These are phyloP conservation scores for Eidolon helvum DNA, from an alignment of 2,113 vertebrate genomes.

Conservation along the genomic window DNA sequence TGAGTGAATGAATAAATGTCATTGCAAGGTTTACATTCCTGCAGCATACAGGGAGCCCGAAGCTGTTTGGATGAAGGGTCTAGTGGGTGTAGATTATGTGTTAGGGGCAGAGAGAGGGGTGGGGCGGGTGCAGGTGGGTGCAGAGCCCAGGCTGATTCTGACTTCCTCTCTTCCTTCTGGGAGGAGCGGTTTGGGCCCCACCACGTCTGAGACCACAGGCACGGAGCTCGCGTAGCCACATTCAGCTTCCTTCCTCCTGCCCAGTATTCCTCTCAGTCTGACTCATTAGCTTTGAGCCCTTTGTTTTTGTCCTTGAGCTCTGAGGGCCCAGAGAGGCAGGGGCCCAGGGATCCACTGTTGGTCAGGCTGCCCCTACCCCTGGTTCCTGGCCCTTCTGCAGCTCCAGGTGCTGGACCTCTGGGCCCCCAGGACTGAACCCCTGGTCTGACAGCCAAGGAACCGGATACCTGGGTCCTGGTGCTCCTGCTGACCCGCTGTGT, in stretches of 20 bases:
- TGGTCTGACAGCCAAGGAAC: not conserved
- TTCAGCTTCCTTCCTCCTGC: not conserved
- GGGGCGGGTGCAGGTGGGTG: not conserved
- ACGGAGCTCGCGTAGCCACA: accelerated
- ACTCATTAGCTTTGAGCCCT: conserved; percentile 39
- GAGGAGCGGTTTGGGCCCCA: not conserved
- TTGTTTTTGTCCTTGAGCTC: conserved; percentile 36
- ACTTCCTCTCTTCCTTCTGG: not conserved
- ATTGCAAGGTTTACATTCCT: accelerated
- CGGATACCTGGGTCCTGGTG: not conserved
- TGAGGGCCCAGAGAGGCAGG: not conserved
- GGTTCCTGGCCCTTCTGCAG: not conserved
- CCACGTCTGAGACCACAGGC: not conserved
- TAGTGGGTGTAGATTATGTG: not conserved
- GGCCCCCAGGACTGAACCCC: not conserved
- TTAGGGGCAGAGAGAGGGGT: accelerated
- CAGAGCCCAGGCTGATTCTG: not conserved
- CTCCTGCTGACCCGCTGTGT: not conserved
- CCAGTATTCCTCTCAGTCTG: not conserved
- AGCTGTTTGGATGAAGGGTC: not conserved
- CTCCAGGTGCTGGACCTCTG: not conserved
- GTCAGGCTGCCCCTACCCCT: not conserved
- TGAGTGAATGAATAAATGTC: not conserved
- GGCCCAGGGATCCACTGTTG: not conserved
- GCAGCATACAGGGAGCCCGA: not conserved